Evolutionary conservation across 2,888 invertebrate genomes (phyloP), one percentile per base, ranked within the genome.

Genomic region (Eurytoma californica): DNA sequence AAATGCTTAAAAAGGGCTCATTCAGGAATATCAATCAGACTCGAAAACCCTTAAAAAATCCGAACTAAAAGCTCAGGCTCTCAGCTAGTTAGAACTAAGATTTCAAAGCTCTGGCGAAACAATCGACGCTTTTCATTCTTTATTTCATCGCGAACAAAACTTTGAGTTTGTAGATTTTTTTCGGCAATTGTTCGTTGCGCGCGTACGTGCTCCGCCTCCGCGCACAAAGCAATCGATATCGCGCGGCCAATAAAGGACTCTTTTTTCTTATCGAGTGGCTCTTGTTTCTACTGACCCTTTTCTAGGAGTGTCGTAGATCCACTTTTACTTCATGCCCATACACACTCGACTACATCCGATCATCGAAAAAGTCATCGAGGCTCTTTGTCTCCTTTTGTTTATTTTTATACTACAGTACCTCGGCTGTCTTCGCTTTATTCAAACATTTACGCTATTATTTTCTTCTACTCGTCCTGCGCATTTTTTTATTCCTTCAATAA

Each of bases 221-320:
- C 53, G 13, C 47, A 72, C 24, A 74, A 73, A 74, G 74, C 79
- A 79, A 79, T 79, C 70, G 79, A 79, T 79, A 79, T 79, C 78
- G 60, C 68, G 67, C 63, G 73, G 68, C 73, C 78, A 78, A 78
- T 73, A 68, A 78, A 63, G 51, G 65, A 69, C 70, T 63, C 24
- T n/a, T 63, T 39, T 39, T 12, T n/a, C 39, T 65, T 57, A 61
- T 77, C 76, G 58, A 77, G 76, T 70, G 76, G 65, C 69, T 77
- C 76, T 77, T 70, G 69, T 70, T 69, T 69, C 61, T 60, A 76
- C 61, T 60, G 61, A 57, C 65, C 53, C 55, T 69, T 68, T 70
- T 77, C 63, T 30, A 69, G 53, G 51, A 77, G 57, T 65, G 65
- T 77, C 65, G 18, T 57, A 49, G 63, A 47, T 69, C 24, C 69